Base-by-base conservation (phyloP, 2,797 vertebrate genomes). In the Pogoniulus pusillus region DNA sequence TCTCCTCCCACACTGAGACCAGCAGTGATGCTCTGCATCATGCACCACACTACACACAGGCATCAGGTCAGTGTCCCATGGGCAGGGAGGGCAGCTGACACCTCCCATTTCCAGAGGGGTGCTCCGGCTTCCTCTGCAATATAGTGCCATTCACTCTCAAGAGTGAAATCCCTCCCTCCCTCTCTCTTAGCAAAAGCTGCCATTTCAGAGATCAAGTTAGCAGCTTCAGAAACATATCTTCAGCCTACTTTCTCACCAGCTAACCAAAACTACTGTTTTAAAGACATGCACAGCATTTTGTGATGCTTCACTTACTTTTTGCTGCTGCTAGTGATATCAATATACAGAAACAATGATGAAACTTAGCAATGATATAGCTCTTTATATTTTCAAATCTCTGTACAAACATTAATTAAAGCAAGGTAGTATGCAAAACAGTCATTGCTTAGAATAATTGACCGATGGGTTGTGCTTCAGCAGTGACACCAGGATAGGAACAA, bases 341-440 rank as follows among this genome's bases (percentile, higher is more conserved):
- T 3, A 24, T 3, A 72, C 77, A 93, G 74, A 90, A 86, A 30
- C 9, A 30, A 76, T 41, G 29, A 65, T 69, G 83, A 93, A 91
- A 85, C 89, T 87, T 91, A 84, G 84, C 72, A 95, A 89, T 63
- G 71, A 92, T 90, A 73, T 73, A 94, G 79, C 35, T 94, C 73
- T 92, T 82, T 90, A 84, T 93, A 89, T 94, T 93, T 90, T 92
- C 62, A 80, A 89, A 89, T 89, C 79, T 93, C 84, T 94, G 82
- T 90, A 93, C 91, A 93, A 90, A 89, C 82, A 84, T 87, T 90
- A 80, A 96, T 94, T 68, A 91, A 93, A 94, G 89, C 90, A 78
- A 79, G 84, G 82, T 66, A 70, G 57, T 86, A 49, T 43, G 87
- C 82, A 80, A 87, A 95, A 84, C 89, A 90, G 92, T 86, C 89